Percentiles rank a stretch among this genome's conserved stretches.
Conservation (phyloP, 1,140 invertebrate species). For the Drosophila biarmipes region DNA sequence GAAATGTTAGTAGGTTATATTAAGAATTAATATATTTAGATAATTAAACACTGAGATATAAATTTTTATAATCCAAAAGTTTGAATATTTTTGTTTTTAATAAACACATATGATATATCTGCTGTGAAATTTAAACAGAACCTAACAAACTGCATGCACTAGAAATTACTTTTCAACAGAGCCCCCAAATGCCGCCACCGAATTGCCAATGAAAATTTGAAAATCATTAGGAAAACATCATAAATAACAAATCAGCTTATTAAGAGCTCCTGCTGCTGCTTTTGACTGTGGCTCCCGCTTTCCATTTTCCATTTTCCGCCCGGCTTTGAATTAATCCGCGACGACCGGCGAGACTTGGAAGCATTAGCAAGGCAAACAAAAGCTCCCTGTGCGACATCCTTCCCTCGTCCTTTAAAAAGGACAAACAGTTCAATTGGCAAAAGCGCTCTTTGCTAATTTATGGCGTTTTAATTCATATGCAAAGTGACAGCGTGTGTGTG, state of each 20-base stretch:
- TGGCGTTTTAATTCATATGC: slow-evolving; percentile 84
- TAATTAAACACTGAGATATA: no score
- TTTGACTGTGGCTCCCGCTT: slow-evolving; percentile 8
- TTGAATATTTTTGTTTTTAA: no score
- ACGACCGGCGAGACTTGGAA: slow-evolving; percentile 32
- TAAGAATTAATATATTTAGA: no score
- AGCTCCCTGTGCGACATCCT: slow-evolving; percentile 24
- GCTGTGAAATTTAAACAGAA: background rate
- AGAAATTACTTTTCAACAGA: slow-evolving; percentile 1
- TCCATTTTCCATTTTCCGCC: slow-evolving; percentile 24
- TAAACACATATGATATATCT: no score
- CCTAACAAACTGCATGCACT: background rate
- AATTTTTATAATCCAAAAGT: no score
- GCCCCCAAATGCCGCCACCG: background rate
- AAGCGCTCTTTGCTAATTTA: slow-evolving; percentile 70
- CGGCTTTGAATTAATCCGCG: slow-evolving; percentile 34
- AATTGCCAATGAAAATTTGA: slow-evolving; percentile 27
- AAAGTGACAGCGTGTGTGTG: slow-evolving; percentile 51
- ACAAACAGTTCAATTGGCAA: slow-evolving; percentile 48
- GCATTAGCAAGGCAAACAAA: slow-evolving; percentile 65
- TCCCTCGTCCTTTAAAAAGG: slow-evolving; percentile 10
- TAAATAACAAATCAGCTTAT: slow-evolving; percentile 82
- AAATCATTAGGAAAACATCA: slow-evolving; percentile 70
- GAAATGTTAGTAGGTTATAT: no score
- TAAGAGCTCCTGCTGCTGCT: slow-evolving; percentile 57